A percentile compares a stretch with the other conserved stretches of the same genome.
These are phyloP conservation scores for Rhopilema esculentum DNA, from an alignment of 30 jellyfish, hydroid and myxozoan genomes.

Conservation along the genomic window DNA sequence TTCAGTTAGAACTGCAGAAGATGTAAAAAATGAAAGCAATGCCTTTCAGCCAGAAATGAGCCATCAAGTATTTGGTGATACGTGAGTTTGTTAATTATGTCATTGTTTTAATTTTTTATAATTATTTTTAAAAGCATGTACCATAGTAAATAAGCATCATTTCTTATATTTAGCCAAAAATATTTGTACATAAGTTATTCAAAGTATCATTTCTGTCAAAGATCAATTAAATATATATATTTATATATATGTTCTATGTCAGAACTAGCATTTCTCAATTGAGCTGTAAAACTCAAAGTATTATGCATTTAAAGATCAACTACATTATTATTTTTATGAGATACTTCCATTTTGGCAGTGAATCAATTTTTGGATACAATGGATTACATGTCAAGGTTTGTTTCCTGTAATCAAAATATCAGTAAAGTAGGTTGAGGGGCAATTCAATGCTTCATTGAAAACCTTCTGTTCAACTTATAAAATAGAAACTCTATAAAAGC, in stretches of 20 bases:
- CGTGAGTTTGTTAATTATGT: constrained; percentile 48
- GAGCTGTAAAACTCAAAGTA: too few species aligned
- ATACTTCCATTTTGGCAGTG: too few species aligned
- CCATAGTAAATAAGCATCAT: background rate
- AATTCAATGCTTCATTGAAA: too few species aligned
- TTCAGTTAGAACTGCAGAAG: constrained; percentile 84
- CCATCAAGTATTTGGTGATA: constrained; percentile 98
- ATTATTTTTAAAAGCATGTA: background rate
- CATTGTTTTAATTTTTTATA: background rate
- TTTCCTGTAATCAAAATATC: background rate
- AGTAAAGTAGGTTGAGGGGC: too few species aligned
- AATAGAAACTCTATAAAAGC: too few species aligned
- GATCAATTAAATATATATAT: too few species aligned
- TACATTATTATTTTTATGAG: too few species aligned
- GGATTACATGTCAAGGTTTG: constrained; percentile 82
- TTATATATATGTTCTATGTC: too few species aligned
- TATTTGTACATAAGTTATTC: background rate
- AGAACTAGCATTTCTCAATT: too few species aligned
- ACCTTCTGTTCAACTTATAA: too few species aligned
- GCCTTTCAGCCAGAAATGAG: constrained; percentile 94
- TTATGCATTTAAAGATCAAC: too few species aligned
- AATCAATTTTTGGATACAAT: constrained; percentile 93
- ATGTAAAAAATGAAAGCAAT: constrained; percentile 57
- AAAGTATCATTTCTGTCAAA: too few species aligned
- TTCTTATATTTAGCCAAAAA: background rate